Base-by-base conservation (phyloP, 2,113 vertebrate genomes). In the Rallus limicola region DNA sequence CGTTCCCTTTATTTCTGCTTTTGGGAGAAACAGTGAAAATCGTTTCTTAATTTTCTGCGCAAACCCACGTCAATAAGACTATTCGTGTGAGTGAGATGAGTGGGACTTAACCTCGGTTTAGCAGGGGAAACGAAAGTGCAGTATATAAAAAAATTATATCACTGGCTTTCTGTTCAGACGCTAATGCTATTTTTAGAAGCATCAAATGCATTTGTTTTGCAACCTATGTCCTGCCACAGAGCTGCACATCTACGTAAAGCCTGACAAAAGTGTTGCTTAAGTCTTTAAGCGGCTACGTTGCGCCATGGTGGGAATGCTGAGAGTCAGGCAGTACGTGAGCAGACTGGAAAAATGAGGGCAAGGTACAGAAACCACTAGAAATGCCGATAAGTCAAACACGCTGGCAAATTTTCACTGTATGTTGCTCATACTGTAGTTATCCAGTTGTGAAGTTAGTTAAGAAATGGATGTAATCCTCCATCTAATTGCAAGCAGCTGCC, bases 401-500 rank as follows among this genome's bases (percentile, higher is more conserved):
- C 91, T 97, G 96, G 92, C 92, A 97, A 96, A 78, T 95, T 97
- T 97, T 97, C 97, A 96, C 0, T 12, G 95, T 95, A 92, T 94
- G 78, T 97, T 98, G 96, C 97, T 97, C 95, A 92, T 95, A 63
- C 82, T 96, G 90, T 90, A 89, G 94, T 68, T 95, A 96, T 96
- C 92, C 94, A 85, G 82, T 97, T 97, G 97, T 95, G 95, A 97
- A 97, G 96, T 97, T 97, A 95, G 97, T 97, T 97, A 97, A 96
- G 93, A 97, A 98, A 95, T 94, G 95, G 86, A 87, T 97, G 86
- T 97, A 97, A 97, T 97, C 91, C 90, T 97, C 96, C 80, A 77
- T 95, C 93, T 98, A 98, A 98, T 98, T 97, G 97, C 76, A 97
- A 98, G 88, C 98, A 98, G 98, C 98, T 98, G 97, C 87, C 83